phyloP scores from a whole-genome alignment of 30 jellyfish, hydroid and myxozoan genomes.

The Catostylus mosaicus region DNA sequence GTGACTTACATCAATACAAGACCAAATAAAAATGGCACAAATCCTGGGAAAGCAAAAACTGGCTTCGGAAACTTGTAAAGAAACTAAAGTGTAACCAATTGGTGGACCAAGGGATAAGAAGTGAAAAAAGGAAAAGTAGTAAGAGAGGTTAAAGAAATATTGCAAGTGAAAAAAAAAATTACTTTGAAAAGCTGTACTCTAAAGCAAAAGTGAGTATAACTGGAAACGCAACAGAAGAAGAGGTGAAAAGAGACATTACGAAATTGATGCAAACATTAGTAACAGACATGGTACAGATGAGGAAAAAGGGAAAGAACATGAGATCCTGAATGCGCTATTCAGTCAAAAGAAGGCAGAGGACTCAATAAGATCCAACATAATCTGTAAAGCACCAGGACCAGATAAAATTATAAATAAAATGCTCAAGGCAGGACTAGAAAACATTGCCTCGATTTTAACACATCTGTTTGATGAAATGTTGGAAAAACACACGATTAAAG shows the following conservation, averaged over 20 bases:
- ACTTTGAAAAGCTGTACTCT: not conserved
- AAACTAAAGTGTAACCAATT: not conserved
- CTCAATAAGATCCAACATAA: not conserved
- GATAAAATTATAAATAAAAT: too few species aligned
- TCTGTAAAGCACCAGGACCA: too few species aligned
- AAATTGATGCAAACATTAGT: not conserved
- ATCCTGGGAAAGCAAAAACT: too few species aligned
- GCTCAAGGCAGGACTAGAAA: too few species aligned
- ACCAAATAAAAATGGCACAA: too few species aligned
- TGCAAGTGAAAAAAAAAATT: slow-evolving; percentile 4
- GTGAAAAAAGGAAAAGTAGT: not conserved
- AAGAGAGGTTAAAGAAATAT: not conserved
- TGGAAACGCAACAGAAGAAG: not conserved
- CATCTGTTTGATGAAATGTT: too few species aligned
- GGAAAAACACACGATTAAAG: too few species aligned
- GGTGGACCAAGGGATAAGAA: slow-evolving; percentile 6
- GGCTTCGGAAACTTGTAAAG: slow-evolving; percentile 5
- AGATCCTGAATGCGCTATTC: not conserved
- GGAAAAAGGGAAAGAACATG: not conserved
- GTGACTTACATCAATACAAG: too few species aligned
- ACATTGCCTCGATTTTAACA: too few species aligned
- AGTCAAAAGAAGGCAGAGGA: not conserved
- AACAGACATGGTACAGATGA: slow-evolving; percentile 5
- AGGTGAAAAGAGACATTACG: not conserved
- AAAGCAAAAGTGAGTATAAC: not conserved